Evolutionary conservation across 2,888 invertebrate species (phyloP), one percentile per base, ranked within the genome.

Genomic region (Erannis defoliaria): DNA sequence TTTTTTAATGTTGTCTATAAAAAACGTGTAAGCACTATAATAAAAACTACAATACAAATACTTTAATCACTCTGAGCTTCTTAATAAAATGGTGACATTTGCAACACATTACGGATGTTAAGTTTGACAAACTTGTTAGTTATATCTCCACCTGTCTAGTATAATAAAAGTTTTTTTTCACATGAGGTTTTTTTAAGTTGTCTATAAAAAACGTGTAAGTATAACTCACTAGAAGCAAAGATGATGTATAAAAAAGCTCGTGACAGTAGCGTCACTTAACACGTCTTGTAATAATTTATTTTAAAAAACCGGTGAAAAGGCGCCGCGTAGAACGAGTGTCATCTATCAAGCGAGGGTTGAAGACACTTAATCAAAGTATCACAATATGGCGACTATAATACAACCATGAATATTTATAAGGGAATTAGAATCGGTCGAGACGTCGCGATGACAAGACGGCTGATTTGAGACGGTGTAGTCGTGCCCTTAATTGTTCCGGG

Each of bases 341-440:
- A 90, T 90, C 88, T 84, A 86, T 89, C 86, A 67, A 71, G 63
- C 65, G 68, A 82, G 84, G 84, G 86, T 80, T 75, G 80, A 64
- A 77, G 86, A 84, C 84, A 86, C 88, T 91, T 90, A 88, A 91
- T 91, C 91, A 91, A 90, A 90, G 90, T 88, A 90, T 90, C 90
- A 89, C 89, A 85, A 88, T 88, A 86, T 85, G 81, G 76, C 78
- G 79, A 78, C 79, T 82, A 85, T 85, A 87, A 85, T 82, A 84
- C 56, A 69, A 68, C 71, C 81, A 90, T 91, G 91, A 91, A 91
- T 91, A 91, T 91, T 90, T 90, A 91, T 91, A 81, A 85, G 84
- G 69, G 78, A 80, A 87, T 89, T 86, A 85, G 87, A 75, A 75
- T 70, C 82, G 84, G 79, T 80, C 75, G 77, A 72, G 77, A 74